Percentiles rank a stretch among this genome's conserved stretches.
Evolutionary conservation across 2,888 invertebrate genomes (phyloP).

Genomic region (Plebejus melissa): DNA sequence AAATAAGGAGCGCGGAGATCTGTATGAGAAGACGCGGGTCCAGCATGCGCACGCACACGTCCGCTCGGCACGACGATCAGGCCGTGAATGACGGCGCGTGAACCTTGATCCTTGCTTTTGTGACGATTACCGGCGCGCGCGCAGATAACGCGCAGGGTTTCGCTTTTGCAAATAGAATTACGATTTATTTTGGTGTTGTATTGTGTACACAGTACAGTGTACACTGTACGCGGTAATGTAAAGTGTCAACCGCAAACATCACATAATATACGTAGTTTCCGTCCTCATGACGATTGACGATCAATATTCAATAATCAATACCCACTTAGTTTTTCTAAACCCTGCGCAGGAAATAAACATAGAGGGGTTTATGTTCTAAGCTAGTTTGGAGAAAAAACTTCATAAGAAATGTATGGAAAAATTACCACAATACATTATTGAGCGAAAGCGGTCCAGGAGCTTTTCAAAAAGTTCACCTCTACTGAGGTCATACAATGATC

Average conservation of each 20-base stretch:
- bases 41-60: conserved; percentile 47
- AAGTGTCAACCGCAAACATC: not conserved
- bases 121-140: not conserved
- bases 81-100: conserved; percentile 44
- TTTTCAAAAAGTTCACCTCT: not conserved
- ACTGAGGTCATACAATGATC: not conserved
- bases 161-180: not conserved
- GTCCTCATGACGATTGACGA: not conserved
- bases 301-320: not conserved
- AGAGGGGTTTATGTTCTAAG: not conserved
- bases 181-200: conserved; percentile 5
- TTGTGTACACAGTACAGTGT: not conserved
- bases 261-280: not conserved
- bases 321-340: not conserved
- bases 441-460: not conserved
- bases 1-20: conserved; percentile 56
- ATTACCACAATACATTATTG: not conserved
- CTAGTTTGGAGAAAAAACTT: not conserved
- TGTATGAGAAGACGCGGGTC: conserved; percentile 57
- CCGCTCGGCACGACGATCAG: conserved; percentile 46
- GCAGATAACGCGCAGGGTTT: conserved; percentile 3
- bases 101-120: conserved; percentile 24
- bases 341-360: too few relatives aligned
- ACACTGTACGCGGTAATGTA: not conserved
- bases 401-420: not conserved